A percentile compares a stretch with the other conserved stretches of the same genome.
Evolutionary conservation across 2,797 vertebrate species (phyloP).

Genomic region (Rhinogobio ventralis): DNA sequence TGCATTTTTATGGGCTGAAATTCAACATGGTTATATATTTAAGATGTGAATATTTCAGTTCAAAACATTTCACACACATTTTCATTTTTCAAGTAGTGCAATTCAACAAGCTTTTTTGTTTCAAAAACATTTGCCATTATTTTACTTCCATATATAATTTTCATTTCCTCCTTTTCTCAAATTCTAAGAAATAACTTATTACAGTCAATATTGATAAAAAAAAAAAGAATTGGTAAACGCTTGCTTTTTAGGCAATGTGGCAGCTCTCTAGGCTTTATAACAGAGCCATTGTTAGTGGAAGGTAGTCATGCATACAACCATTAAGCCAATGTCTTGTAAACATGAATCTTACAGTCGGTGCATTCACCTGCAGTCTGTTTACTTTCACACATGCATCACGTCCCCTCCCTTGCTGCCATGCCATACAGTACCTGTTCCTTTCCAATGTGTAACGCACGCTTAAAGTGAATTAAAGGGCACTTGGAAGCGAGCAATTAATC

Average conservation of each 20-base stretch:
- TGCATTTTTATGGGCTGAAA: too few relatives aligned
- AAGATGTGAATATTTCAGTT: too few relatives aligned
- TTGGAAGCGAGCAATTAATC: slow-evolving; percentile 65
- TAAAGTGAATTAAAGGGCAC: slow-evolving; percentile 59
- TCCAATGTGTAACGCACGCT: slow-evolving; percentile 17
- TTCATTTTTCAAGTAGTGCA: too few relatives aligned
- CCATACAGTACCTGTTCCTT: slow-evolving; percentile 38
- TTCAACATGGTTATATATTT: too few relatives aligned
- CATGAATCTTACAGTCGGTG: background rate
- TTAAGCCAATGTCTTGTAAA: slow-evolving; percentile 8
- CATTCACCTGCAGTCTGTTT: background rate
- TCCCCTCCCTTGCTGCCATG: background rate
- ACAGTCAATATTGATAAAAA: background rate
- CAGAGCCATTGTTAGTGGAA: slow-evolving; percentile 7
- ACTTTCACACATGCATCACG: slow-evolving; percentile 4
- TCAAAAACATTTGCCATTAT: too few relatives aligned
- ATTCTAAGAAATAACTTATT: background rate
- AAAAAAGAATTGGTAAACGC: background rate
- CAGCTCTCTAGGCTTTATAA: slow-evolving; percentile 9
- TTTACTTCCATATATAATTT: background rate
- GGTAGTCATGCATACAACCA: slow-evolving; percentile 27
- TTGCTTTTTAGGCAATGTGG: slow-evolving; percentile 8
- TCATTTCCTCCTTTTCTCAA: background rate
- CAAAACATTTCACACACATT: too few relatives aligned
- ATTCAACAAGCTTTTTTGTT: too few relatives aligned